Percentiles rank a stretch among this genome's conserved stretches.
Conservation (phyloP, 2,888 invertebrate genomes). For the Dione vanillae region DNA sequence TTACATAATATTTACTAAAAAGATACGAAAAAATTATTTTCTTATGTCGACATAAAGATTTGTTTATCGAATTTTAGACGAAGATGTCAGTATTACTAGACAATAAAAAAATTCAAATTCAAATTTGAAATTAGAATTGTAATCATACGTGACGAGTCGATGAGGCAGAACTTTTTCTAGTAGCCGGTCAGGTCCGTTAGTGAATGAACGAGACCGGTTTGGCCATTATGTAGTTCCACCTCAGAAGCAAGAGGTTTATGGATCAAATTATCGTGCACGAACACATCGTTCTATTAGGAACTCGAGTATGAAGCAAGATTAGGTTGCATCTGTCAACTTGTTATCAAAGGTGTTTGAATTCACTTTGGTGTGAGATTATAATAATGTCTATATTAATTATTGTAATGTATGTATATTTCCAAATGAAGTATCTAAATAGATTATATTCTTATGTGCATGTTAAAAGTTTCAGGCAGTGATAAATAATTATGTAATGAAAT, state of each 20-base stretch:
- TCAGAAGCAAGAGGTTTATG: constrained; percentile 55
- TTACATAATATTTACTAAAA: background rate
- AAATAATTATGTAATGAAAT: background rate
- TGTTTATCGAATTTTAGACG: background rate
- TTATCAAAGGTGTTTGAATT: constrained; percentile 17
- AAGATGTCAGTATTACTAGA: background rate
- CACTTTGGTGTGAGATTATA: constrained; percentile 6
- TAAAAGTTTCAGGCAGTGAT: background rate
- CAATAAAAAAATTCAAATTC: constrained; percentile 30
- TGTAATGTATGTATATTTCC: background rate
- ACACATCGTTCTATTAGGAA: constrained; percentile 41
- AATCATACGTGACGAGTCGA: constrained; percentile 47
- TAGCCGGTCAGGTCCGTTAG: constrained; percentile 55
- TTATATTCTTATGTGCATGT: background rate
- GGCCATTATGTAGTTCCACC: constrained; percentile 54
- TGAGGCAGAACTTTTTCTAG: constrained; percentile 50
- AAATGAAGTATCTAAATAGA: background rate
- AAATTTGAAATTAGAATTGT: constrained; percentile 44
- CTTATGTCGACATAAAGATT: background rate
- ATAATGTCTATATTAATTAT: constrained; percentile 4
- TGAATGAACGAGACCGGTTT: constrained; percentile 64
- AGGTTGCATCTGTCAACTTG: constrained; percentile 31
- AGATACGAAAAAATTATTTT: background rate
- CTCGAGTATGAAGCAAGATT: constrained; percentile 34
- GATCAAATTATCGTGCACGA: constrained; percentile 51